Conservation (phyloP, 2,797 vertebrate species). For the Epinephelus awoara region DNA sequence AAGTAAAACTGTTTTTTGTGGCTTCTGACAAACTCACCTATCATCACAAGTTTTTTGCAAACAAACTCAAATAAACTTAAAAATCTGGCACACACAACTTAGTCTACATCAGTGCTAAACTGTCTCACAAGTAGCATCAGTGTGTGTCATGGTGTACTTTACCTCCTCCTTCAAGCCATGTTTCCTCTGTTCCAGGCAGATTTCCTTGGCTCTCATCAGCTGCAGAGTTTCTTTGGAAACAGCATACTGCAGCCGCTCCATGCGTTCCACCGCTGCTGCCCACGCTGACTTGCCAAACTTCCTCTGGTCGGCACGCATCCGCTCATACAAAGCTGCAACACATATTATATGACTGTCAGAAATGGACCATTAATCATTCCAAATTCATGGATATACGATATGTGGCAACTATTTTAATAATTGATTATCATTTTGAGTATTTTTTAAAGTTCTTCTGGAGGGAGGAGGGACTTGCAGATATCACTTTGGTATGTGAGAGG, state of each 20-base stretch:
- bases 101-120: not conserved
- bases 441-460: not conserved
- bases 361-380: too few relatives aligned
- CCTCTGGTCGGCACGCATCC: conserved; percentile 96
- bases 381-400: too few relatives aligned
- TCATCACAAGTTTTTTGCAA: not conserved
- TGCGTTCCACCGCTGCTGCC: conserved; percentile 94
- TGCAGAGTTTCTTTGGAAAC: conserved; percentile 97
- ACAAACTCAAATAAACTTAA: not conserved
- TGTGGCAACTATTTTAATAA: too few relatives aligned
- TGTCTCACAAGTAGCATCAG: not conserved
- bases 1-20: not conserved
- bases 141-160: not conserved
- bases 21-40: not conserved
- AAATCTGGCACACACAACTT: not conserved
- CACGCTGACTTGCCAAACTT: conserved; percentile 97
- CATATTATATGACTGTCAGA: not conserved
- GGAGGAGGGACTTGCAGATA: not conserved
- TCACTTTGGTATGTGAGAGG: conserved; percentile 25
- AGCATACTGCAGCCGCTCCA: conserved; percentile 95
- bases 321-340: conserved; percentile 91
- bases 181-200: conserved; percentile 97
- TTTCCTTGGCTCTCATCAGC: conserved; percentile 97
- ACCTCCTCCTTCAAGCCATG: conserved; percentile 95
- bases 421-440: too few relatives aligned